Base-by-base conservation (phyloP, 30 jellyfish, hydroid and myxozoan species). In the Cassiopea xamachana region DNA sequence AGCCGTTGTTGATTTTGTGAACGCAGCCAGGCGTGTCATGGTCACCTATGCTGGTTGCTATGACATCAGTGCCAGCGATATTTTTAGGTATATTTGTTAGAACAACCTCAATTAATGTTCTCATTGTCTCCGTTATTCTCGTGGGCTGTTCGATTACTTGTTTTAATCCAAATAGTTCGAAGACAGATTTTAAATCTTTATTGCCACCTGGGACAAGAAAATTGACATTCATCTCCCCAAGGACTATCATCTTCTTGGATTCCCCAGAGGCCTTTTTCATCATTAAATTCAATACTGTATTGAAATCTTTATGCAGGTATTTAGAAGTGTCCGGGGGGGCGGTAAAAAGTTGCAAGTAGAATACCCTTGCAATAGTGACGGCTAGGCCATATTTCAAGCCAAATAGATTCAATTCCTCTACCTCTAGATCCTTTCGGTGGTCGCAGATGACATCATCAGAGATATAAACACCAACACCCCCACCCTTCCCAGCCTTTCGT, bases 401-500 rank as follows among this genome's bases (percentile, higher is more conserved):
- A 73, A 59, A 80, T 46, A 60, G 78, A 45, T 73, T 74, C 89
- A 49, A 71, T 50, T 89, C 87, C 69, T 81, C 88, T 48, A 72
- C 85, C 89, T 91, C 97, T 55, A 92, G 87, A 81, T 92, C 96
- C 77, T 84, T 70, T 72, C 92, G 92, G 19, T 89, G 87, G 77
- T 86, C 88, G 95, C 95, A 86, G 12, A 80, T 79, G 19, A 92
- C 13, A 62, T 39, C 83, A 79, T 69, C 91, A 61, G 92, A 86
- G 49, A 91, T 91, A 77, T 91, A 91, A 19, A 80, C 85, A 43
- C 92, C 97, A 64, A 91, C 94, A 67, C 94, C 94, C 59, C 89
- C 97, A 71, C 88, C 97, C 71, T 85, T 92, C 58, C 95, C 95
- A 69, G 89, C 77, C n/a, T 80, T 68, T 79, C 92, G 70, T 64